These are phyloP conservation scores for Physocephala rufipes DNA, from an alignment of 2,888 invertebrate species.

Conservation along the genomic window DNA sequence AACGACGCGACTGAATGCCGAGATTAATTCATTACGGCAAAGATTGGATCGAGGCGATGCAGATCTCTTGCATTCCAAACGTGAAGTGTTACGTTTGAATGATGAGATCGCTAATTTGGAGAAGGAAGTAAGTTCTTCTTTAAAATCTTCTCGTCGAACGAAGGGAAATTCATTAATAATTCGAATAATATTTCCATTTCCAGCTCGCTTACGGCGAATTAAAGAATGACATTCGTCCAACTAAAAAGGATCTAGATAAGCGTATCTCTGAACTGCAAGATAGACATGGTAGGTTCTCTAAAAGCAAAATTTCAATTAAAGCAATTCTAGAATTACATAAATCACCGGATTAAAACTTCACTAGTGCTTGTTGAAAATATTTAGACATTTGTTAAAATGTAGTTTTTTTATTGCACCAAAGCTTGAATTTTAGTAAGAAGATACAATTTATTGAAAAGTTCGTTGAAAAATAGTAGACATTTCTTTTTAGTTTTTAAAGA, in stretches of 20 bases:
- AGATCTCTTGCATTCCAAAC: slow-evolving; percentile 80
- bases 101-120: slow-evolving; percentile 83
- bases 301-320: background rate
- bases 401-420: background rate
- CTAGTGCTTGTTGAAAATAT: background rate
- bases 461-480: background rate
- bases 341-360: background rate
- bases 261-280: slow-evolving; percentile 82
- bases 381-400: too few relatives aligned
- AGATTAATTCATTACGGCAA: slow-evolving; percentile 77
- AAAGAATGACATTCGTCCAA: slow-evolving; percentile 70
- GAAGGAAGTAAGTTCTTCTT: slow-evolving; percentile 73
- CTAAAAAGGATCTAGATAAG: slow-evolving; percentile 77
- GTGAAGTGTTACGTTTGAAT: slow-evolving; percentile 80
- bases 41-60: slow-evolving; percentile 80
- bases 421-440: background rate
- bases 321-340: too few relatives aligned
- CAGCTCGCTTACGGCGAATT: slow-evolving; percentile 72
- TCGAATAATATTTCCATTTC: slow-evolving; percentile 26
- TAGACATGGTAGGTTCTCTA: slow-evolving; percentile 82
- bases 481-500: background rate
- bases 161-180: too few relatives aligned
- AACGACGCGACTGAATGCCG: slow-evolving; percentile 77
- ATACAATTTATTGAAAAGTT: background rate
- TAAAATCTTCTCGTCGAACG: background rate